A percentile compares a stretch with the other conserved stretches of the same genome.
Conservation (phyloP, 2,113 vertebrate species). For the Gopherus evgoodei region DNA sequence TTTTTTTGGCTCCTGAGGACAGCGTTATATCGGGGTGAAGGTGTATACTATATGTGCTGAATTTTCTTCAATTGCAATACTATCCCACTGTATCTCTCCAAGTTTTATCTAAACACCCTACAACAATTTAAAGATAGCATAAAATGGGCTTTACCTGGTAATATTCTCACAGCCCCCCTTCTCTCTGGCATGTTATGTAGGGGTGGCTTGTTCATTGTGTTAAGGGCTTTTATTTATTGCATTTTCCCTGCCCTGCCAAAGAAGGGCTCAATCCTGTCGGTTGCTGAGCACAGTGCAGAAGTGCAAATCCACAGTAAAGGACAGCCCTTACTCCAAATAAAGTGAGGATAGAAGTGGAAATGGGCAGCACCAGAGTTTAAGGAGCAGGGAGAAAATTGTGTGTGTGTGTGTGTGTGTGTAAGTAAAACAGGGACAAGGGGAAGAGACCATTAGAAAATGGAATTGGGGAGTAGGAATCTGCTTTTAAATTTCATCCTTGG, state of each 20-base stretch:
- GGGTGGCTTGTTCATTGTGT: not conserved
- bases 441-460: not conserved
- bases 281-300: conserved; percentile 20
- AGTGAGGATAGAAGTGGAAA: conserved; percentile 33
- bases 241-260: not conserved
- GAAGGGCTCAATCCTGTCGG: not conserved
- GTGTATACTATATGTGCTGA: not conserved
- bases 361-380: conserved; percentile 37
- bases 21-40: no score
- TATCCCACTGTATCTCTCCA: not conserved
- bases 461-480: conserved; percentile 25
- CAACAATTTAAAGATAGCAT: not conserved
- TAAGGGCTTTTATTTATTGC: not conserved
- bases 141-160: not conserved
- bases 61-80: not conserved
- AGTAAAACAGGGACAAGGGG: conserved; percentile 27
- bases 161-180: not conserved
- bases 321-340: not conserved
- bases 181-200: not conserved
- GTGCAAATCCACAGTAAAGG: conserved; percentile 50
- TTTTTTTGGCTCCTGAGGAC: no score
- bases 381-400: not conserved
- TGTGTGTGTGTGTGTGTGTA: conserved; percentile 9
- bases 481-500: conserved; percentile 26
- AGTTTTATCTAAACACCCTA: not conserved